Conservation (phyloP, 2,113 vertebrate species). For the Rhea americana region DNA sequence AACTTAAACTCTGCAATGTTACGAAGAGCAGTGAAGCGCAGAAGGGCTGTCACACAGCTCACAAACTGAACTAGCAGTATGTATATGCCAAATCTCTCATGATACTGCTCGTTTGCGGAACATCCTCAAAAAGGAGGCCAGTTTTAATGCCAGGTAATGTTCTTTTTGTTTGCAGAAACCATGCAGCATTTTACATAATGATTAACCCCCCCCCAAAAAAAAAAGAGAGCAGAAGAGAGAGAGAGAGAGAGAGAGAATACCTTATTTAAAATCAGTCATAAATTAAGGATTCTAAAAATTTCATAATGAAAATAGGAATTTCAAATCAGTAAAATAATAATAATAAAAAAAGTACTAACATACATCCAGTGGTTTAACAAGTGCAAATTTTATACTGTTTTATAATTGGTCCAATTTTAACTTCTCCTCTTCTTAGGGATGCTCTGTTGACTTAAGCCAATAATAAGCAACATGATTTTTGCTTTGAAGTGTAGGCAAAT, state of each 20-base stretch:
- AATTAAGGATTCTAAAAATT: constrained; percentile 90
- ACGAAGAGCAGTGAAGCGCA: constrained; percentile 61
- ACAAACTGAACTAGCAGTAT: constrained; percentile 63
- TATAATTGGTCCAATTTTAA: constrained; percentile 85
- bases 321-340: constrained; percentile 65
- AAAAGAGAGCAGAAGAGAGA: not conserved
- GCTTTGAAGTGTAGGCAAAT: constrained; percentile 83
- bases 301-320: constrained; percentile 79
- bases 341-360: constrained; percentile 72
- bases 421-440: constrained; percentile 72
- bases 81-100: constrained; percentile 60
- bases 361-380: constrained; percentile 80
- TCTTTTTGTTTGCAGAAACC: constrained; percentile 81
- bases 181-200: constrained; percentile 76
- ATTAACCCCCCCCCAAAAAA: constrained; percentile 76
- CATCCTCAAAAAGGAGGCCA: constrained; percentile 65
- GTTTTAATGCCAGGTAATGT: constrained; percentile 67
- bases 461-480: constrained; percentile 74
- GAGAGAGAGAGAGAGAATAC: constrained; percentile 55
- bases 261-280: constrained; percentile 80
- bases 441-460: constrained; percentile 74
- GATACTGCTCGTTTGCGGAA: constrained; percentile 67
- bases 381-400: constrained; percentile 82
- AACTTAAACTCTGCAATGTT: constrained; percentile 65
- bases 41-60: constrained; percentile 56